A percentile compares a stretch with the other conserved stretches of the same genome.
phyloP scores from a whole-genome alignment of 2,797 vertebrate species.

The Neosilurus hyrtlii region DNA sequence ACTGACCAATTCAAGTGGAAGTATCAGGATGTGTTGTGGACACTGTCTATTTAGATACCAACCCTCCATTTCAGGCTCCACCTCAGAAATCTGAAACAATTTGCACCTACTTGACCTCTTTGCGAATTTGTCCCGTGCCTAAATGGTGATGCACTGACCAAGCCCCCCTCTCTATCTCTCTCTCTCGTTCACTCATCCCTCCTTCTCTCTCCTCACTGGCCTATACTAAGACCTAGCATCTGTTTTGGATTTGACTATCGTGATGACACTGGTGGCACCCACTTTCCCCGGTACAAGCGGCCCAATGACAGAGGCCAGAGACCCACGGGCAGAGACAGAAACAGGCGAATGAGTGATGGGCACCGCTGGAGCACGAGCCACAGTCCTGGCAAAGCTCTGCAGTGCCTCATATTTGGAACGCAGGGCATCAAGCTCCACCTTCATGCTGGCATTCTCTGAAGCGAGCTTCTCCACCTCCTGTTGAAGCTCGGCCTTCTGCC shows the following conservation, averaged over 20 bases:
- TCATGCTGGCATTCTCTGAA: constrained; percentile 93
- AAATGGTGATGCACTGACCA: constrained; percentile 61
- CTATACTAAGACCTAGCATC: constrained; percentile 90
- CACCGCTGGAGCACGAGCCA: constrained; percentile 87
- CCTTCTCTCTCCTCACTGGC: constrained; percentile 42
- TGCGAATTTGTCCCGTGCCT: constrained; percentile 58
- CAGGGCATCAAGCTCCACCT: constrained; percentile 91
- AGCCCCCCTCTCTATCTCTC: constrained; percentile 53
- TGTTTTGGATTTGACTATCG: constrained; percentile 98
- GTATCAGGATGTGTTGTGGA: constrained; percentile 30
- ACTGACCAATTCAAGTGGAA: constrained; percentile 30
- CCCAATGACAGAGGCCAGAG: constrained; percentile 83
- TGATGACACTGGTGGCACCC: constrained; percentile 95
- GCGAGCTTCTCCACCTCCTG: constrained; percentile 98
- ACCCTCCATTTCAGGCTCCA: constrained; percentile 8
- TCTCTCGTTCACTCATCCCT: background rate
- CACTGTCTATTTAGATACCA: background rate
- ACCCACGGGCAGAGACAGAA: constrained; percentile 79
- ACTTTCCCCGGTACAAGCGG: constrained; percentile 92
- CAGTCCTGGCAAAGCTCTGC: constrained; percentile 96
- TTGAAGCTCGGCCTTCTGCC: constrained; percentile 95
- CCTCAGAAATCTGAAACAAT: constrained; percentile 13
- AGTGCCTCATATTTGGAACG: constrained; percentile 97
- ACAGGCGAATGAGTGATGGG: constrained; percentile 82
- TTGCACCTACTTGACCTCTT: constrained; percentile 21